These are phyloP conservation scores for Glandiceps talaboti DNA, from an alignment of 53 echinoderm and acorn worm species.

Conservation along the genomic window DNA sequence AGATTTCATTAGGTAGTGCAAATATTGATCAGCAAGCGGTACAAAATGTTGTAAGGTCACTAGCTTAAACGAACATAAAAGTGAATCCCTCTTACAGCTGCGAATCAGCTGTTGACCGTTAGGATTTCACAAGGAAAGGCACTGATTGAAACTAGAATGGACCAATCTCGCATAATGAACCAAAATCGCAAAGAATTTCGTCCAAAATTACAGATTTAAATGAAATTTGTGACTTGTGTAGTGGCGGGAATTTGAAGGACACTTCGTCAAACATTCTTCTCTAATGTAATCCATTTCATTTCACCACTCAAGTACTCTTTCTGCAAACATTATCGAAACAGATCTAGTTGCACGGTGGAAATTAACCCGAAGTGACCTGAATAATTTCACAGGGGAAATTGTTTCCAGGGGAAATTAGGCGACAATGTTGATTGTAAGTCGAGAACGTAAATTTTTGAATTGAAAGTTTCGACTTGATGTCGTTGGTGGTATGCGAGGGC, in stretches of 20 bases:
- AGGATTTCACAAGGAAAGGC: too few relatives aligned
- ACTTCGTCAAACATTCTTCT: not conserved
- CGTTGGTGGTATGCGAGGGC: not conserved
- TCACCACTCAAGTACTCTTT: not conserved
- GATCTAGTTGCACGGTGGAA: not conserved
- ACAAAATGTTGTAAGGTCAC: not conserved
- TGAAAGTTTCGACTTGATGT: not conserved
- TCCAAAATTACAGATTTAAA: too few relatives aligned
- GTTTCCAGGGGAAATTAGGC: not conserved
- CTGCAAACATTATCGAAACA: not conserved
- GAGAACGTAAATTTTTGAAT: not conserved
- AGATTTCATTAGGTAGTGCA: not conserved
- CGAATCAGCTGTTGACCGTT: not conserved
- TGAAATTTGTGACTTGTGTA: too few relatives aligned
- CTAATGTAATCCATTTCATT: not conserved
- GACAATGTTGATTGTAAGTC: not conserved
- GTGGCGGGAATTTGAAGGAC: too few relatives aligned
- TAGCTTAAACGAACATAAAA: not conserved
- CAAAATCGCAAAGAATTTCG: too few relatives aligned
- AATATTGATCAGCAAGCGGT: not conserved
- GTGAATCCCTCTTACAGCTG: not conserved
- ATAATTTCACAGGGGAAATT: not conserved
- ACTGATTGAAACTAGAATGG: too few relatives aligned
- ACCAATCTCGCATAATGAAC: too few relatives aligned
- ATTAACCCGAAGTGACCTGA: not conserved